These are phyloP conservation scores for Macroramphosus scolopax DNA, from an alignment of 2,797 vertebrate species.

Conservation along the genomic window DNA sequence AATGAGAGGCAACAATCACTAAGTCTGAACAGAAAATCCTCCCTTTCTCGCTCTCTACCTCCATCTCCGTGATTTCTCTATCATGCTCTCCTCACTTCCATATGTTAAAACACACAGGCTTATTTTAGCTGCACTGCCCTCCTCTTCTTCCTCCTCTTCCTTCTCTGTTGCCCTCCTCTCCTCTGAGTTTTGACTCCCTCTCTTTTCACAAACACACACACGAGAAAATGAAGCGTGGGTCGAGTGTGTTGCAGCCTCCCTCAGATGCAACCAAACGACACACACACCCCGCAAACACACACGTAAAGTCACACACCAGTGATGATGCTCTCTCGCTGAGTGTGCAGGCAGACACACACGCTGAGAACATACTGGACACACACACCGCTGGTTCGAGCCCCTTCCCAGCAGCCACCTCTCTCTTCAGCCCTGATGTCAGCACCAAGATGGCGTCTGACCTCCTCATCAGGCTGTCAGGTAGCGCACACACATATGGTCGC, in stretches of 20 bases:
- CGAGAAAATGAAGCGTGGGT: slow-evolving; percentile 70
- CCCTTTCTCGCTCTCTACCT: no score
- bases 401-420: slow-evolving; percentile 82
- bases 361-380: background rate
- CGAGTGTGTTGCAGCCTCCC: slow-evolving; percentile 66
- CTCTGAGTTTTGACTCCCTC: slow-evolving; percentile 59
- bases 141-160: slow-evolving; percentile 43
- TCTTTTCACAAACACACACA: slow-evolving; percentile 35
- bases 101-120: no score
- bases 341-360: background rate
- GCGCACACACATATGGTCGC: slow-evolving; percentile 19
- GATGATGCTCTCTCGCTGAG: no score
- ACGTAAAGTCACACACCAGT: slow-evolving; percentile 27
- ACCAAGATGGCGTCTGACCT: slow-evolving; percentile 98
- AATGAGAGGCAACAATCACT: slow-evolving; percentile 54
- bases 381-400: slow-evolving; percentile 48
- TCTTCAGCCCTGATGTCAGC: slow-evolving; percentile 96
- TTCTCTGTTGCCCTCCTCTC: slow-evolving; percentile 41
- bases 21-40: no score
- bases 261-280: slow-evolving; percentile 59
- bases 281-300: slow-evolving; percentile 45
- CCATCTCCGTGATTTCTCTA: no score
- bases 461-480: slow-evolving; percentile 98
- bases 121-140: slow-evolving; percentile 58
- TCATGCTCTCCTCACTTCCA: slow-evolving; percentile 54